phyloP scores from a whole-genome alignment of 2,888 invertebrate genomes.

The Chydorus sphaericus region DNA sequence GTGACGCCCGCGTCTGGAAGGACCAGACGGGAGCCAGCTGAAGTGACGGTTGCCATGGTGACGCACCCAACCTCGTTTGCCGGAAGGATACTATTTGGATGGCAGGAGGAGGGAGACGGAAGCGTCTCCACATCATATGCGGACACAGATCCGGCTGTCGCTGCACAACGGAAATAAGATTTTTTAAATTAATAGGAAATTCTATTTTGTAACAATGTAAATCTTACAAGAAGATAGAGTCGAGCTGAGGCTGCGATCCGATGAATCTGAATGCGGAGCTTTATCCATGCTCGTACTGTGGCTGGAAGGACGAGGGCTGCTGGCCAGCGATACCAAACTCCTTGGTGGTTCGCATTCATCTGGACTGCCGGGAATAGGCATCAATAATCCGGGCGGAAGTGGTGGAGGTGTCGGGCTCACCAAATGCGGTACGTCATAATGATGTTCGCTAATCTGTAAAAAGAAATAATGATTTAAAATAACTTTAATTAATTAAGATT shows the following conservation, averaged over 20 bases:
- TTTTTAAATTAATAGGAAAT: neutral
- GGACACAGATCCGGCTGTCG: neutral
- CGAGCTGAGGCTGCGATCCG: conserved; percentile 28
- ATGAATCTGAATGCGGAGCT: conserved; percentile 28
- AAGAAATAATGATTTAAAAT: neutral
- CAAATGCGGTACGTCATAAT: conserved; percentile 77
- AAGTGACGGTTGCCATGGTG: conserved; percentile 35
- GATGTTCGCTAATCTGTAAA: conserved; percentile 50
- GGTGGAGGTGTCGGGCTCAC: conserved; percentile 40
- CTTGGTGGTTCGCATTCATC: conserved; percentile 18
- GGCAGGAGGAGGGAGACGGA: conserved; percentile 5
- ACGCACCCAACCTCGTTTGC: conserved; percentile 32
- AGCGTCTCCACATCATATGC: conserved; percentile 9
- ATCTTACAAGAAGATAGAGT: conserved; percentile 29
- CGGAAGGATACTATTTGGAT: too few relatives aligned
- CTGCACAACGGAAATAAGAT: neutral
- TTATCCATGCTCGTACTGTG: conserved; percentile 15
- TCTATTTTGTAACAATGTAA: neutral
- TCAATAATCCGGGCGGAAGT: conserved; percentile 27
- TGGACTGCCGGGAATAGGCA: conserved; percentile 16
- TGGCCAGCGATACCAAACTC: conserved; percentile 24
- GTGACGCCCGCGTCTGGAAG: conserved; percentile 69
- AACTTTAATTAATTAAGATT: neutral
- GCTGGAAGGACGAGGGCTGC: conserved; percentile 14
- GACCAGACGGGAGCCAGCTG: conserved; percentile 35